These are phyloP conservation scores for Zonitis immaculata DNA, from an alignment of 2,888 invertebrate genomes.

Conservation along the genomic window DNA sequence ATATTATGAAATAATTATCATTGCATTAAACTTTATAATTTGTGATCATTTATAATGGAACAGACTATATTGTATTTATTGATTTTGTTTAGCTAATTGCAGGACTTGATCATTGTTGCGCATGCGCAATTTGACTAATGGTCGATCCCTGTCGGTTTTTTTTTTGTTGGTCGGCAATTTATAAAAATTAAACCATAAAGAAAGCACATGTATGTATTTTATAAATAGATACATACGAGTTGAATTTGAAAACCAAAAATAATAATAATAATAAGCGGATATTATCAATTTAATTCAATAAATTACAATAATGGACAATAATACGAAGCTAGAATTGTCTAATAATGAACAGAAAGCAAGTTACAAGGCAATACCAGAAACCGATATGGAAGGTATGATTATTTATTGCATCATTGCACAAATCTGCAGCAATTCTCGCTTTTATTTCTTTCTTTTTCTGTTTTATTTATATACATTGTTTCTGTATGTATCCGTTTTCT, in stretches of 20 bases:
- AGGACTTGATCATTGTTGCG: no score
- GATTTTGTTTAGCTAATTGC: no score
- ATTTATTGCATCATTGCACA: slow-evolving; percentile 12
- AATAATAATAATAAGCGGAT: background rate
- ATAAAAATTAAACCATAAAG: no score
- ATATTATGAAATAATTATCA: no score
- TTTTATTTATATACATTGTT: slow-evolving; percentile 9
- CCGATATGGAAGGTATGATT: slow-evolving; percentile 52
- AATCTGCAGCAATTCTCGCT: slow-evolving; percentile 10
- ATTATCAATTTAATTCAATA: background rate
- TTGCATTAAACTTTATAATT: no score
- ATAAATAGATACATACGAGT: no score
- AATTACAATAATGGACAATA: background rate
- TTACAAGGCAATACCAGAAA: slow-evolving; percentile 57
- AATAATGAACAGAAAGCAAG: slow-evolving; percentile 50
- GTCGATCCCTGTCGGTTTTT: no score
- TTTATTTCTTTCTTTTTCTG: slow-evolving; percentile 8
- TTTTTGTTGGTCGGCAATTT: no score
- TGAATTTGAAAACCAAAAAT: no score
- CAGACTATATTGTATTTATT: no score
- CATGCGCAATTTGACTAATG: no score
- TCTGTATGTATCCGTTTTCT: background rate
- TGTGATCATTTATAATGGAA: no score
- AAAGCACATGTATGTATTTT: background rate
- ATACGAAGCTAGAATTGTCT: slow-evolving; percentile 3